Conservation (phyloP, 2,888 invertebrate genomes). For the Helleia helle region DNA sequence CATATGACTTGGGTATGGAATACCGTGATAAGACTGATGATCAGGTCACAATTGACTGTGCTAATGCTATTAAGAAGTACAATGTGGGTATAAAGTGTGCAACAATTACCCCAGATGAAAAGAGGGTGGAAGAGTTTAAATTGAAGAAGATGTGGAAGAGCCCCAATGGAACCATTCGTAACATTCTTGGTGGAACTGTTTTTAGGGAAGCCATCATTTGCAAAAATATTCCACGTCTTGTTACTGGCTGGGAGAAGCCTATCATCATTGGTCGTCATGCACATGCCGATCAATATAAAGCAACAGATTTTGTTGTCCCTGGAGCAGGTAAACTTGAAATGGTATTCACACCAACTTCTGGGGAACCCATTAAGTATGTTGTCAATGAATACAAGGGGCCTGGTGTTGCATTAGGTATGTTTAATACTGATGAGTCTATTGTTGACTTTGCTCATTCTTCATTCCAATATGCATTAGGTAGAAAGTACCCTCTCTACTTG, state of each 20-base stretch:
- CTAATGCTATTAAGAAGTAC: constrained; percentile 96
- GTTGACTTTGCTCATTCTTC: constrained; percentile 95
- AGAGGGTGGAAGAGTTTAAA: constrained; percentile 92
- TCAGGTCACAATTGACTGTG: constrained; percentile 96
- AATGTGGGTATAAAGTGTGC: constrained; percentile 99
- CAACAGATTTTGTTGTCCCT: constrained; percentile 96
- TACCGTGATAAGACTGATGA: constrained; percentile 95
- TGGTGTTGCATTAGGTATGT: constrained; percentile 96
- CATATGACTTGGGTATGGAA: constrained; percentile 96
- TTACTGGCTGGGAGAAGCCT: constrained; percentile 95
- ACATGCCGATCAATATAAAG: constrained; percentile 97
- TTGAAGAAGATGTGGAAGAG: constrained; percentile 94
- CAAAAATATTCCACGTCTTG: constrained; percentile 95
- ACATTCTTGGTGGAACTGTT: constrained; percentile 88
- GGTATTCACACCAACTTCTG: constrained; percentile 82
- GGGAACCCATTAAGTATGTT: constrained; percentile 78
- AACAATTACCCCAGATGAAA: constrained; percentile 98
- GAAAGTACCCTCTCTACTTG: constrained; percentile 91
- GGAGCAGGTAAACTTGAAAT: constrained; percentile 91
- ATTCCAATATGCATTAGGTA: constrained; percentile 89
- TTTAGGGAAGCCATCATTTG: constrained; percentile 92
- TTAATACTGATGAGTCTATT: constrained; percentile 96
- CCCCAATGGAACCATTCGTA: constrained; percentile 91
- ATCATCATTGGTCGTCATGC: constrained; percentile 99
- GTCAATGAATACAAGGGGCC: constrained; percentile 90